These are phyloP conservation scores for Thera obeliscata DNA, from an alignment of 2,888 invertebrate genomes.

Conservation along the genomic window DNA sequence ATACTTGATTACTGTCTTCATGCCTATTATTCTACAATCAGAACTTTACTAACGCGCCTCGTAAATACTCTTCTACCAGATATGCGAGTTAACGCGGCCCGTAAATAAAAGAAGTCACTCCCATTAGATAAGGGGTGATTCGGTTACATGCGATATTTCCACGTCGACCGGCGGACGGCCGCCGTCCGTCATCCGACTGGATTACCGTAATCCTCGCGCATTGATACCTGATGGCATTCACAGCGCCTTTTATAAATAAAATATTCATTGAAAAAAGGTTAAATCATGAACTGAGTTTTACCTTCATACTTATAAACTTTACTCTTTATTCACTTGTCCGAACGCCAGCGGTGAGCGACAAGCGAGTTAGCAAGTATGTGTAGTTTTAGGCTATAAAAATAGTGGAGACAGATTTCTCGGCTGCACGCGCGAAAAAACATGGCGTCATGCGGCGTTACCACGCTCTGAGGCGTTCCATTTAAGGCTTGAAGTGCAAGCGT, in stretches of 20 bases:
- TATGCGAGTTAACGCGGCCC: not conserved
- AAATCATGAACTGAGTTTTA: not conserved
- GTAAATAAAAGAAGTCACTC: conserved; percentile 11
- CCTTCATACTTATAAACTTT: not conserved
- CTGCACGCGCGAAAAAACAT: too few species aligned
- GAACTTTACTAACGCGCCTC: too few species aligned
- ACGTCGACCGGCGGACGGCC: conserved; percentile 33
- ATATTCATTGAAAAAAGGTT: conserved; percentile 1
- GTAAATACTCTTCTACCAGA: not conserved
- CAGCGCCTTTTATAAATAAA: conserved; percentile 1
- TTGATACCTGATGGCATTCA: conserved; percentile 20
- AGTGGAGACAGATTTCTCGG: too few species aligned
- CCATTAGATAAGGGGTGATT: conserved; percentile 38
- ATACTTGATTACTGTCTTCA: too few species aligned
- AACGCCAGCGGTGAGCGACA: too few species aligned
- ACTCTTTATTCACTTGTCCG: too few species aligned
- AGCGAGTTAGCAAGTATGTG: too few species aligned
- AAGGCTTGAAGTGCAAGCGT: too few species aligned
- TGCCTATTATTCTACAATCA: too few species aligned
- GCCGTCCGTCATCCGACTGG: conserved; percentile 39
- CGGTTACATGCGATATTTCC: conserved; percentile 46
- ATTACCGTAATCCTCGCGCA: conserved; percentile 22
- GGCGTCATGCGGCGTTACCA: too few species aligned
- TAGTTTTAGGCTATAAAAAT: too few species aligned
- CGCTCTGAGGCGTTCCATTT: too few species aligned